Evolutionary conservation across 2,113 vertebrate species (phyloP).

Genomic region (Phrynosoma platyrhinos): DNA sequence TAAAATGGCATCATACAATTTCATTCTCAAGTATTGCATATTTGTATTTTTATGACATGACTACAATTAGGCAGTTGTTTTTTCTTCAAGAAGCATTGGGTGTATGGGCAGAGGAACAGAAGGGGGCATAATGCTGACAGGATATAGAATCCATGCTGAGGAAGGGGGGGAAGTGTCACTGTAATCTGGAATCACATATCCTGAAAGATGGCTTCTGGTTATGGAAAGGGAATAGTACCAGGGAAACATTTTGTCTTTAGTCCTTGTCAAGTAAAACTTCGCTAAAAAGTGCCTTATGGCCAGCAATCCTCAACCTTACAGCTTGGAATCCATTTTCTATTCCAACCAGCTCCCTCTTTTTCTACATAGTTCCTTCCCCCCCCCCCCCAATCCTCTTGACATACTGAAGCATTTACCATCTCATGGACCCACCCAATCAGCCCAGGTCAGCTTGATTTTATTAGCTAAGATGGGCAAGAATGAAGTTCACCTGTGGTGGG

Average conservation of each 20-base stretch:
- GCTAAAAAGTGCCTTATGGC: background rate
- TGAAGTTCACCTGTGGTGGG: too few species aligned
- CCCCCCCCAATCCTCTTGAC: too few species aligned
- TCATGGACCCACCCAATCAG: too few species aligned
- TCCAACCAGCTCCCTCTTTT: background rate
- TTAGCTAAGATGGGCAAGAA: too few species aligned
- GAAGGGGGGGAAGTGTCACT: background rate
- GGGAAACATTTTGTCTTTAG: background rate
- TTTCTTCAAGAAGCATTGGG: constrained; percentile 48
- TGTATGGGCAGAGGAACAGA: background rate
- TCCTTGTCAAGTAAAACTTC: background rate
- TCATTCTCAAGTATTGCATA: constrained; percentile 40
- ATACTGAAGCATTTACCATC: too few species aligned
- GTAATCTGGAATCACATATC: background rate
- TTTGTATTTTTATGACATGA: constrained; percentile 60
- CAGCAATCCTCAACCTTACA: background rate
- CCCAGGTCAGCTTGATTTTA: too few species aligned
- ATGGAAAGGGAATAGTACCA: background rate
- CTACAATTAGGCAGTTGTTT: constrained; percentile 61
- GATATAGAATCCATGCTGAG: background rate
- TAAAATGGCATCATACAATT: constrained; percentile 42
- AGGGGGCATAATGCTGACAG: background rate
- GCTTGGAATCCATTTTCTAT: background rate
- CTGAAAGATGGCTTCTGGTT: background rate
- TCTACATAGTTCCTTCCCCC: too few species aligned